phyloP scores from a whole-genome alignment of 2,113 vertebrate species.

The Odocoileus virginianus region DNA sequence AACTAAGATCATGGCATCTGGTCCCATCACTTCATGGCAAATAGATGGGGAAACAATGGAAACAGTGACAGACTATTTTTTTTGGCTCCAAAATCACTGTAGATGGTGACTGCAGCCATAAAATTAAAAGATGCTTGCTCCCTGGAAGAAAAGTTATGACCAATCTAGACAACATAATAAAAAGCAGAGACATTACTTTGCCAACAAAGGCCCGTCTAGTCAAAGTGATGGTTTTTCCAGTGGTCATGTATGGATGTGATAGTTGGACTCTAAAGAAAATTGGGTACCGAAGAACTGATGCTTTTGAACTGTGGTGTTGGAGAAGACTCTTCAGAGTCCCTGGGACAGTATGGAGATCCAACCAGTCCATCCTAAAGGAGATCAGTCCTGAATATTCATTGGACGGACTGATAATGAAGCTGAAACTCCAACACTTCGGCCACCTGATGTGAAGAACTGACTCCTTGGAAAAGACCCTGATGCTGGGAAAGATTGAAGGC shows the following conservation, averaged over 20 bases:
- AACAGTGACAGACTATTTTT: background rate
- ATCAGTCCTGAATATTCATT: background rate
- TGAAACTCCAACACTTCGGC: background rate
- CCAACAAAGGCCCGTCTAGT: rapidly evolving
- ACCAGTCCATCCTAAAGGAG: background rate
- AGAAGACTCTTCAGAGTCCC: background rate
- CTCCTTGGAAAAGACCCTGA: background rate
- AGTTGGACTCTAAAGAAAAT: background rate
- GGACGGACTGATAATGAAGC: background rate
- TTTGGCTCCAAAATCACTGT: background rate
- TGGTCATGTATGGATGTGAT: background rate
- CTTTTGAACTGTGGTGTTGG: background rate
- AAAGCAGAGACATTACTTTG: background rate
- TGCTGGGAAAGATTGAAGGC: background rate
- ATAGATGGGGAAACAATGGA: background rate
- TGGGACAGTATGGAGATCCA: rapidly evolving
- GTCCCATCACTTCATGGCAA: background rate
- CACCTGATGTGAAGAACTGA: background rate
- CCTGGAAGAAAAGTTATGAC: background rate
- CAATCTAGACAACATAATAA: background rate
- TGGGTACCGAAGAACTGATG: background rate
- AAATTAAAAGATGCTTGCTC: background rate
- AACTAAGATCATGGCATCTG: background rate
- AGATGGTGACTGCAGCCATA: background rate
- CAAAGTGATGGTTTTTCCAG: background rate